These are phyloP conservation scores for Macrophya annulata DNA, from an alignment of 2,888 invertebrate species.

Conservation along the genomic window DNA sequence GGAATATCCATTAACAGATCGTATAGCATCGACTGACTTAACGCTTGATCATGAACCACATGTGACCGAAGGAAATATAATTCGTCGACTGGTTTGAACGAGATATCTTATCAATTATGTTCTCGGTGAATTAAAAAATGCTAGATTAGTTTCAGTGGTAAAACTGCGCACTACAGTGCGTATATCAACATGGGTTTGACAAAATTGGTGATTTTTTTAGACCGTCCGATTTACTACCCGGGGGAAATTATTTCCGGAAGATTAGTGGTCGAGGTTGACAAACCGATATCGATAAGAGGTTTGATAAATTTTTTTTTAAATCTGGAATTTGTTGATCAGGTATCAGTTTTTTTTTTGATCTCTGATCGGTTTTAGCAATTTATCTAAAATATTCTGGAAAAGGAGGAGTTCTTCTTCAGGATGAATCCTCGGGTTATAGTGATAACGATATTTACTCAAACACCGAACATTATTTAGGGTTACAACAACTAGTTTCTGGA, in stretches of 20 bases:
- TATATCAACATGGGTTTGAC: constrained; percentile 1
- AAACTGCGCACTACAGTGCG: too few species aligned
- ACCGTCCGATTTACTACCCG: constrained; percentile 17
- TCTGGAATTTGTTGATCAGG: neutral
- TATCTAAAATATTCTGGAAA: constrained; percentile 6
- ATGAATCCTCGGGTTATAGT: neutral
- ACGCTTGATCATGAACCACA: too few species aligned
- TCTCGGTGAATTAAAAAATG: too few species aligned
- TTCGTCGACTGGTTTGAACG: too few species aligned
- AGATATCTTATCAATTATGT: too few species aligned
- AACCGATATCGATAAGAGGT: constrained; percentile 11
- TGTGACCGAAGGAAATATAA: too few species aligned
- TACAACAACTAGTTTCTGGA: constrained; percentile 16
- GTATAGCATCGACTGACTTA: too few species aligned
- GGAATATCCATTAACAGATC: too few species aligned
- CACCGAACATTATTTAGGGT: neutral
- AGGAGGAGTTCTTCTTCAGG: neutral
- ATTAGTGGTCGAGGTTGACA: neutral
- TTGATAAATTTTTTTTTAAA: neutral
- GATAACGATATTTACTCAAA: neutral
- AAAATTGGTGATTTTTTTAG: constrained; percentile 3
- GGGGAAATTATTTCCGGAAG: constrained; percentile 23
- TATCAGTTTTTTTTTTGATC: neutral
- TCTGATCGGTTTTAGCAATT: constrained; percentile 14
- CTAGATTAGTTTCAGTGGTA: too few species aligned